These are phyloP conservation scores for Strix uralensis DNA, from an alignment of 2,113 vertebrate species.

Conservation along the genomic window DNA sequence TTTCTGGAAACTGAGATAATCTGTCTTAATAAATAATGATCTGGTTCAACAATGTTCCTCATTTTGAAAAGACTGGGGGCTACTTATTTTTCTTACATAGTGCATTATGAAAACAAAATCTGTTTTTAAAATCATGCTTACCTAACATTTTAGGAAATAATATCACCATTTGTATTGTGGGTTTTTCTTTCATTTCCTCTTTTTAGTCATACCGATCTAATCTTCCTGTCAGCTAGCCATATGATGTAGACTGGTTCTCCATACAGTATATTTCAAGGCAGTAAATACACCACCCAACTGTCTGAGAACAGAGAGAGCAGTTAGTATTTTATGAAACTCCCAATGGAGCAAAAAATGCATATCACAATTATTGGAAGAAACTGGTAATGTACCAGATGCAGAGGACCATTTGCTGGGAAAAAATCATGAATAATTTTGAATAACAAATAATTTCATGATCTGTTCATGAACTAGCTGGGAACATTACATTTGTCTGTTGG, in stretches of 20 bases:
- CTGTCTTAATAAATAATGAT: neutral
- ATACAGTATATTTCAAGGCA: neutral
- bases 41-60: neutral
- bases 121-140: neutral
- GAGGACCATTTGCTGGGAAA: neutral
- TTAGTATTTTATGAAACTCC: neutral
- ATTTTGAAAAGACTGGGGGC: neutral
- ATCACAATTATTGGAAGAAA: neutral
- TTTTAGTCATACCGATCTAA: neutral
- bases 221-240: neutral
- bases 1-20: conserved; percentile 16
- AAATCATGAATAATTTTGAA: neutral
- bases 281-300: neutral
- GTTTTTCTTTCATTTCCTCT: neutral
- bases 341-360: neutral
- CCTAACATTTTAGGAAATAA: neutral
- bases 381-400: neutral
- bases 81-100: neutral
- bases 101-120: neutral
- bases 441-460: neutral
- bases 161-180: neutral
- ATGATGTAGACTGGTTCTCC: neutral
- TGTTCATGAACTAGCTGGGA: conserved; percentile 20
- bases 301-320: neutral
- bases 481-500: neutral